Evolutionary conservation across 2,888 invertebrate genomes (phyloP).

Genomic region (Nemapogon koenigi): DNA sequence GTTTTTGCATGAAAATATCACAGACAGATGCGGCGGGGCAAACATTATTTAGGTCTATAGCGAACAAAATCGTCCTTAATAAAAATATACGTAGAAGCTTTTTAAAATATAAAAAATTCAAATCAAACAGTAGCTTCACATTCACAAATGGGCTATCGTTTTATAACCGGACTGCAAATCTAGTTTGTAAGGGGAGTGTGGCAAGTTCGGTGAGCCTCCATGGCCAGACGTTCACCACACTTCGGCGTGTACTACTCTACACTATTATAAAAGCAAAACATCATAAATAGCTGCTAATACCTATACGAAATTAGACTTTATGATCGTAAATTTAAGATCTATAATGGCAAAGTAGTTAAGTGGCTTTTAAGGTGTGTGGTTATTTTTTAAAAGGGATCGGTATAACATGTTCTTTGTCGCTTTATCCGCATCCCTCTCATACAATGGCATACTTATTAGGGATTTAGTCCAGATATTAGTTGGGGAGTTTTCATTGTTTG

Average conservation of each 20-base stretch:
- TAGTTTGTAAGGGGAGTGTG: constrained; percentile 58
- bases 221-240: constrained; percentile 63
- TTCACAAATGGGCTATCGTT: constrained; percentile 55
- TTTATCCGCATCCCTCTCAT: constrained; percentile 49
- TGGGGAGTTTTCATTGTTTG: constrained; percentile 62
- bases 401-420: constrained; percentile 64
- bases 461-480: constrained; percentile 66
- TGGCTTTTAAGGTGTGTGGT: too few species aligned
- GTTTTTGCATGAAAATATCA: too few species aligned
- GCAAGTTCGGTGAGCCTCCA: constrained; percentile 62
- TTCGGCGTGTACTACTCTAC: constrained; percentile 45
- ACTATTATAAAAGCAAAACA: constrained; percentile 21
- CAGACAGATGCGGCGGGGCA: too few species aligned
- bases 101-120: background rate
- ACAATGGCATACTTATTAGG: constrained; percentile 67
- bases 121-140: constrained; percentile 32
- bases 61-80: too few species aligned
- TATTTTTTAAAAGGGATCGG: too few species aligned
- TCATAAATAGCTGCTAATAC: constrained; percentile 20
- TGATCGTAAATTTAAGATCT: too few species aligned
- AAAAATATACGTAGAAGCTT: too few species aligned
- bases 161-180: constrained; percentile 58
- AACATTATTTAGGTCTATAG: too few species aligned
- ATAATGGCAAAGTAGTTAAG: too few species aligned
- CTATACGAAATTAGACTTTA: fast-evolving